Conservation (phyloP, 1,140 invertebrate genomes). For the Cydia pomonella region DNA sequence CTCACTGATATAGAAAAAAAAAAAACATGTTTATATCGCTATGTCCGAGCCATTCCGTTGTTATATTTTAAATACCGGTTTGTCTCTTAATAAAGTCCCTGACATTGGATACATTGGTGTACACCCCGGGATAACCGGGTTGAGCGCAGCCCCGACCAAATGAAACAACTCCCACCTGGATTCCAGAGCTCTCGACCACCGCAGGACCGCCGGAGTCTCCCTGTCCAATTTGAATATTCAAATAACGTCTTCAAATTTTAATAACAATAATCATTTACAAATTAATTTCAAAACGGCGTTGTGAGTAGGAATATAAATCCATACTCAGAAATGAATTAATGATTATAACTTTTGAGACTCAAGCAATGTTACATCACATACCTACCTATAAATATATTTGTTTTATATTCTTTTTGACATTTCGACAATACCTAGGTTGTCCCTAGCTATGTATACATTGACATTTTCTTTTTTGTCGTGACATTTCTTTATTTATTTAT, state of each 20-base stretch:
- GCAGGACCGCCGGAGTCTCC: conserved; percentile 80
- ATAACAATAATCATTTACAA: not conserved
- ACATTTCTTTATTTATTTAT: no score
- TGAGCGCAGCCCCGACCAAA: conserved; percentile 82
- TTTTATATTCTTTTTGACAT: no score
- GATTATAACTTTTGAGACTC: no score
- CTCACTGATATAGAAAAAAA: not conserved
- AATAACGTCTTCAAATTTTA: not conserved
- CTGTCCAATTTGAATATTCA: conserved; percentile 50
- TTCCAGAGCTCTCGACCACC: conserved; percentile 48
- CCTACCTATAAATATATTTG: no score
- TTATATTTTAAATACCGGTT: conserved; percentile 1
- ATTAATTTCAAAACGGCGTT: no score
- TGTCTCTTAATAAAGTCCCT: conserved; percentile 49
- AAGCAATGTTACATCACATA: no score
- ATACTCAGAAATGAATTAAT: no score
- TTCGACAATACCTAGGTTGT: no score
- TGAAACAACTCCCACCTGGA: conserved; percentile 81
- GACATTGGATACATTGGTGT: conserved; percentile 76
- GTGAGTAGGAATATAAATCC: no score
- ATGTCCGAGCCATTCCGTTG: not conserved
- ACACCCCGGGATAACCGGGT: conserved; percentile 81
- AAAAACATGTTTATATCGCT: not conserved
- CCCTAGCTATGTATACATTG: no score
- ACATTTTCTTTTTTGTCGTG: no score